Base-by-base conservation (phyloP, 2,113 vertebrate genomes). In the Propithecus coquereli region DNA sequence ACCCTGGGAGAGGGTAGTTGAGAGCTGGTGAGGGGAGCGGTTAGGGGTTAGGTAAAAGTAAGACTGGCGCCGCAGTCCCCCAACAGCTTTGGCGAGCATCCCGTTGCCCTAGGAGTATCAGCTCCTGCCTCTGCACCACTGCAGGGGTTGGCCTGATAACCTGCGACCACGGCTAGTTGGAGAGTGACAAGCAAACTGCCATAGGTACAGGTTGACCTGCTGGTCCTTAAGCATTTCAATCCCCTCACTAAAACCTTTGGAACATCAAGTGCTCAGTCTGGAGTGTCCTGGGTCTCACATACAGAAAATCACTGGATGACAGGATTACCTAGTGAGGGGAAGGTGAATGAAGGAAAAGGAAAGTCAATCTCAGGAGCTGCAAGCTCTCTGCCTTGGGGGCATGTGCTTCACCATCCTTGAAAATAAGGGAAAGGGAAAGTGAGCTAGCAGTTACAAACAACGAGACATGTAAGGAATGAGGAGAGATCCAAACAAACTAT, bases 381-480 rank as follows among this genome's bases (percentile, higher is more conserved):
- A 16, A 70, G 9, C 4, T 17, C n/a, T 61, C 9, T 54, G 14
- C 13, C 9, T 65, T 73, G 61, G 30, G 6, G 13, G 18, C 14
- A 73, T 13, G 30, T 37, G 1, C 5, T 4, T 40, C 54, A 68
- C 3, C 0, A 20, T 20, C 43, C 7, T 1, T 37, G 4, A 45
- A 86, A 54, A 66, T 18, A 20, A 66, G 34, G 50, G 14, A 11
- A 50, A 82, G 40, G 77, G 4, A 43, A 52, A 40, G 30, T 54
- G 14, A 94, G 5, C 4, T 45, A 10, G 71, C 10, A 45, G 50
- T 52, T 32, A 14, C 17, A 61, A 40, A 40, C 30, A 90, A 8
- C 20, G 9, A 40, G 13, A 11, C 32, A 40, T 40, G 3, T 80
- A 34, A 93, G 34, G 4, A 87, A 7, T 17, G 27, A 30, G 5